These are phyloP conservation scores for Poecilia velifera DNA, from an alignment of 2,797 vertebrate genomes.

Conservation along the genomic window DNA sequence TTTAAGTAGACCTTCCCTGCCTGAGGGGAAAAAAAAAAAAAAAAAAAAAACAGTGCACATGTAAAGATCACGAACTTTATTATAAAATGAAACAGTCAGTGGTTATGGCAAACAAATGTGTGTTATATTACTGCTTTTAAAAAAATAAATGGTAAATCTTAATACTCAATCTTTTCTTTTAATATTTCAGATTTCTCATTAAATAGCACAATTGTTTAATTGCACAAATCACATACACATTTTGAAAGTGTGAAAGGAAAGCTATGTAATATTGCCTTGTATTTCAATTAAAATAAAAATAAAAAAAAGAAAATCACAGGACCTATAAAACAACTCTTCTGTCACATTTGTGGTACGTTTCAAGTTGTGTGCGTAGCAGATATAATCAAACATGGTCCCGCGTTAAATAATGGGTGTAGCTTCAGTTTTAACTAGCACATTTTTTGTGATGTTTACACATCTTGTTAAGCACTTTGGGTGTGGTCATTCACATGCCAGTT, in stretches of 20 bases:
- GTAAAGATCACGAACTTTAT: slow-evolving; percentile 7
- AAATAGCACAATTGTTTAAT: neutral
- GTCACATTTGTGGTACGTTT: slow-evolving; percentile 3
- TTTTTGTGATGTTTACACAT: slow-evolving; percentile 1
- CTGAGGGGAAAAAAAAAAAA: no score
- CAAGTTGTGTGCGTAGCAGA: neutral
- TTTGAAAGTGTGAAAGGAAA: neutral
- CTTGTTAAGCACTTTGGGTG: slow-evolving; percentile 38
- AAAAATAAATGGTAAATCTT: neutral
- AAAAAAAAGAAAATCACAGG: slow-evolving; percentile 4
- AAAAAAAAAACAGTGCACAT: neutral
- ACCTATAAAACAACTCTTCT: slow-evolving; percentile 17
- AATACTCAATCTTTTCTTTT: neutral
- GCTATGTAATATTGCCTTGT: neutral
- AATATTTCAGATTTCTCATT: neutral
- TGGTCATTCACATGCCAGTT: slow-evolving; percentile 89
- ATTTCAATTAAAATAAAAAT: neutral
- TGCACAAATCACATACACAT: neutral
- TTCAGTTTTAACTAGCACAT: neutral
- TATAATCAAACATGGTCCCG: slow-evolving; percentile 9
- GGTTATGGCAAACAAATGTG: neutral
- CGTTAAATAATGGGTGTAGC: slow-evolving; percentile 5
- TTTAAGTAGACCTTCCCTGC: neutral
- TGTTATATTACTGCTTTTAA: neutral
- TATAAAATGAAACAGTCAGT: slow-evolving; percentile 8